Percentiles rank a stretch among this genome's conserved stretches.
These are phyloP conservation scores for Malurus cyaneus DNA, from an alignment of 2,113 vertebrate species.

Conservation along the genomic window DNA sequence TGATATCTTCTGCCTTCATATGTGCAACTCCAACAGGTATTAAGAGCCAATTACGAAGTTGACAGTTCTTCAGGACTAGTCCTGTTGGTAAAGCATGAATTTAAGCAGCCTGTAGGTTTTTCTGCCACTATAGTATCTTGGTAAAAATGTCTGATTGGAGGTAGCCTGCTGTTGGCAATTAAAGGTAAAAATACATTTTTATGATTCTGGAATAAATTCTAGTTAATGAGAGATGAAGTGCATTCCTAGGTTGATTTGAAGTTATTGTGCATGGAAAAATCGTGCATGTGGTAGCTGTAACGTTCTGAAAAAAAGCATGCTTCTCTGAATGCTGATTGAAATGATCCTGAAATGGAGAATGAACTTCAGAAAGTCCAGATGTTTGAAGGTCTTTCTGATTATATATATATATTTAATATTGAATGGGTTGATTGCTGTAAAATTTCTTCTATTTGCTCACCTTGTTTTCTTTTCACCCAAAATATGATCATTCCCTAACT, in stretches of 20 bases:
- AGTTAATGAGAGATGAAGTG: not conserved
- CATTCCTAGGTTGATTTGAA: not conserved
- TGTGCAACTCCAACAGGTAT: not conserved
- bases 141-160: not conserved
- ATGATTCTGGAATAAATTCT: not conserved
- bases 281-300: not conserved
- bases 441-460: not conserved
- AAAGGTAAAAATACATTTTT: not conserved
- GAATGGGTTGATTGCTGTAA: not conserved
- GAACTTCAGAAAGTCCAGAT: not conserved
- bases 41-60: not conserved
- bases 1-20: not conserved
- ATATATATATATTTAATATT: not conserved
- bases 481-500: not conserved
- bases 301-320: not conserved
- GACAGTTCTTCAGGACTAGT: not conserved
- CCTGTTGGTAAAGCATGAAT: not conserved
- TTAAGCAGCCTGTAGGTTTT: not conserved
- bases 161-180: not conserved
- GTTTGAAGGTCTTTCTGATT: not conserved
- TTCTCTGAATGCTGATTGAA: not conserved
- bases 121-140: not conserved
- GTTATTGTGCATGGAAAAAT: not conserved
- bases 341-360: not conserved
- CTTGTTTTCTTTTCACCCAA: not conserved